Conservation (phyloP, 2,888 invertebrate species). For the Catocala nupta region DNA sequence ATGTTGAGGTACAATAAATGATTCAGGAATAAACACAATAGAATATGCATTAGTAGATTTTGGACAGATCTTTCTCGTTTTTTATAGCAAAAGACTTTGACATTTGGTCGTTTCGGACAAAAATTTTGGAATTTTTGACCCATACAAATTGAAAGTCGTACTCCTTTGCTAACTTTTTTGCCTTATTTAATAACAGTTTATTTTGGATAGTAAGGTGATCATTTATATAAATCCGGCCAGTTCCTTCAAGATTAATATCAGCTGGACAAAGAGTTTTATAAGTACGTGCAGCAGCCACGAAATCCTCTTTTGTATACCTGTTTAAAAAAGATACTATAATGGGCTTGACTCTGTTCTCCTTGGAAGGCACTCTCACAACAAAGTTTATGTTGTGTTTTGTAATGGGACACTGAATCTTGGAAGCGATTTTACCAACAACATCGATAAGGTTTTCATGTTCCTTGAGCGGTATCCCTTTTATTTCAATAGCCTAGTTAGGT, state of each 20-base stretch:
- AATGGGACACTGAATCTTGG: conserved; percentile 1
- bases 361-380: conserved; percentile 2
- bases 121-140: too few relatives aligned
- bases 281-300: conserved; percentile 3
- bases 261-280: conserved; percentile 5
- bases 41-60: too few relatives aligned
- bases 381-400: conserved; percentile 5
- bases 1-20: too few relatives aligned
- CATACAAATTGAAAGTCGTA: background rate
- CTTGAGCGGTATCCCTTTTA: too few relatives aligned
- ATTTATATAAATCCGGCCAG: background rate
- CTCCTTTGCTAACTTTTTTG: conserved; percentile 3
- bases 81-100: conserved; percentile 6
- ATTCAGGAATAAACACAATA: too few relatives aligned
- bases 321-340: conserved; percentile 2
- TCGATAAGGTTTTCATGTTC: background rate
- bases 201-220: conserved; percentile 3
- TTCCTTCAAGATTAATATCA: background rate
- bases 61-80: too few relatives aligned
- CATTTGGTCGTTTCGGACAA: background rate
- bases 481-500: too few relatives aligned
- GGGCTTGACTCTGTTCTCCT: conserved; percentile 4
- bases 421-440: conserved; percentile 2
- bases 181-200: background rate
- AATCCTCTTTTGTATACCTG: conserved; percentile 4